Evolutionary conservation across 2,888 invertebrate genomes (phyloP), one percentile per base, ranked within the genome.

Genomic region (Aromia moschata): DNA sequence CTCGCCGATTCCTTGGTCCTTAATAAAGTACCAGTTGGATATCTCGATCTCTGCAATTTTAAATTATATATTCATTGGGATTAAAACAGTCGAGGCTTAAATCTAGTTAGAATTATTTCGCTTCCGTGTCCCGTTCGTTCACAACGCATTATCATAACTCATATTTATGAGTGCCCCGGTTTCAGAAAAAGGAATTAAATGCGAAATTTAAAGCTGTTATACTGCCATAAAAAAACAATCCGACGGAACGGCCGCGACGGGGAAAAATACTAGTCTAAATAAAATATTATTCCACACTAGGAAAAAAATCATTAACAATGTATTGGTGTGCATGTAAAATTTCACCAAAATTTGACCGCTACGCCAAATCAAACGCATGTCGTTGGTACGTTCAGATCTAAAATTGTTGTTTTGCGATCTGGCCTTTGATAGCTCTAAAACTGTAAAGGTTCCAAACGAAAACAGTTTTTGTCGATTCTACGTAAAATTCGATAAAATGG

Each of bases 171-270:
- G 25, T n/a, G n/a, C n/a, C n/a, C 25, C 25, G 3, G 25, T 7
- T 7, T 25, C 25, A 25, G 25, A 25, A 25, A 25, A 25, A 25
- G 25, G 25, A 25, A 25, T 25, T 25, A 25, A 25, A 25, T 5
- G 3, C 7, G 25, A 25, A 25, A 25, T 25, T 25, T 25, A 25
- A 25, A 25, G 25, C 25, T 25, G 25, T 25, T 25, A n/a, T n/a
- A 25, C 25, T 3, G 25, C 25, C 25, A 25, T 25, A 25, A 47
- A 47, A 47, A 47, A 47, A 47, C 30, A 45, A 45, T 45, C 43
- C 43, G 12, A n/a, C n/a, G 7, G 45, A 45, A 30, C 31, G 15
- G 31, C 16, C 7, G 36, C 18, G 33, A 47, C 12, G 9, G 46
- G 16, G 20, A 14, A 14, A 4, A 11, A 7, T 25, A 12, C 15